Conservation (phyloP, 2,888 invertebrate species). For the Amitus sp. region DNA sequence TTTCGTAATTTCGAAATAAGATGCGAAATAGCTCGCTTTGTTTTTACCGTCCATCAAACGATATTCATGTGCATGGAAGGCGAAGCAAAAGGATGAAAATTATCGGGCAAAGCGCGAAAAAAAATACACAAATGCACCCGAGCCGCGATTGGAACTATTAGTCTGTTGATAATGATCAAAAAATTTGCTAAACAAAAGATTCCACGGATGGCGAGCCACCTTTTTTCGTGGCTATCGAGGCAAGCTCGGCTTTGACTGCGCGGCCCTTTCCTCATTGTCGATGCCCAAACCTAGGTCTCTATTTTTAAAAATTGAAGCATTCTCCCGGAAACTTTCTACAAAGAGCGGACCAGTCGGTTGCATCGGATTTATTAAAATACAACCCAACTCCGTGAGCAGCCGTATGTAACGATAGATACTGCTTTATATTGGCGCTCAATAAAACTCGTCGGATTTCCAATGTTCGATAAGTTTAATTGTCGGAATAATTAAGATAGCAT, state of each 20-base stretch:
- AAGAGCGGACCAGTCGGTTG: constrained; percentile 57
- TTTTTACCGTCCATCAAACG: constrained; percentile 47
- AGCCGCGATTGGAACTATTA: constrained; percentile 52
- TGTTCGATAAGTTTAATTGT: constrained; percentile 25
- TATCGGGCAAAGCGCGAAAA: constrained; percentile 54
- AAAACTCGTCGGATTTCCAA: constrained; percentile 32
- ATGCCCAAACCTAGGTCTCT: constrained; percentile 63
- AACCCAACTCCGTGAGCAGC: constrained; percentile 40
- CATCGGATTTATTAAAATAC: constrained; percentile 64
- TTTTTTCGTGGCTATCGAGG: constrained; percentile 60
- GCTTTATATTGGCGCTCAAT: constrained; percentile 18
- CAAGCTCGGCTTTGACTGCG: constrained; percentile 44
- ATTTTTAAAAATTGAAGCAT: constrained; percentile 65
- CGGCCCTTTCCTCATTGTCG: constrained; percentile 53
- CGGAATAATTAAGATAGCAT: no score
- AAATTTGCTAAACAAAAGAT: constrained; percentile 66
- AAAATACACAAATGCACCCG: constrained; percentile 63
- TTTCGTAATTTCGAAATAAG: background rate
- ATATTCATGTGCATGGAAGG: constrained; percentile 48
- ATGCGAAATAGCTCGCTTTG: constrained; percentile 36
- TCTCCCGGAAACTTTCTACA: constrained; percentile 57
- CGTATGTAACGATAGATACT: constrained; percentile 17
- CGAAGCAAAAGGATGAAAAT: constrained; percentile 38
- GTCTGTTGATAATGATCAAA: constrained; percentile 64
- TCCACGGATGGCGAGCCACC: constrained; percentile 62